Evolutionary conservation across 1,140 invertebrate genomes (phyloP), one percentile per base, ranked within the genome.

Genomic region (Brachionus plicatilis): DNA sequence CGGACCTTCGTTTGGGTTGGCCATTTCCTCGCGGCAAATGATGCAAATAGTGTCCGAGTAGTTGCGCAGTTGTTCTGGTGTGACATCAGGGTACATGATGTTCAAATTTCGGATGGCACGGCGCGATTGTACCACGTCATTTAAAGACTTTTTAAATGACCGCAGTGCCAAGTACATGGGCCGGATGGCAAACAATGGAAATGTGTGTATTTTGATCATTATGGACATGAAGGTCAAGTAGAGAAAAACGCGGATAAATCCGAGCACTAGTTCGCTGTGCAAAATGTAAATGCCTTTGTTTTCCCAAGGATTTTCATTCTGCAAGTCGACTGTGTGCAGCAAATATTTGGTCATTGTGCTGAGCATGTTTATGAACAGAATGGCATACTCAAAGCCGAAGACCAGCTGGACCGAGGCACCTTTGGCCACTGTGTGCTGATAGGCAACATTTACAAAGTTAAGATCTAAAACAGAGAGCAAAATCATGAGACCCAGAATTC

Each of bases 371-470:
- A 96, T 98, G 29, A 98, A 90, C 7, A 99, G 90, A 88, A 99
- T 96, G 79, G 96, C 96, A 91, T 99, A 99, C 91, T 99, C 97
- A 92, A 99, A 99, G 76, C 97, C 97, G 92, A 99, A 99, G 6
- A 99, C 98, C 50, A 99, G 90, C 89, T 99, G 97, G 0, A 98
- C 96, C 4, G 96, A 97, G 27, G 97, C 95, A 53, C 98, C 98
- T 89, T 96, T 96, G 0, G 93, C 92, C 7, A 97, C 88, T n/a
- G 96, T 98, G 83, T 94, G 95, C 87, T 95, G 93, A 88, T 98
- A 99, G 1, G 98, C 97, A 89, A 96, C 94, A 88, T 94, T 93
- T 1, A 99, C 94, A 90, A 99, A 96, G 86, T 94, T 93, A 68
- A 94, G 90, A 90, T 99, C 97, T 24, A 96, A 90, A 20, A 92